Base-by-base conservation (phyloP, 2,797 vertebrate species). In the Semotilus atromaculatus region DNA sequence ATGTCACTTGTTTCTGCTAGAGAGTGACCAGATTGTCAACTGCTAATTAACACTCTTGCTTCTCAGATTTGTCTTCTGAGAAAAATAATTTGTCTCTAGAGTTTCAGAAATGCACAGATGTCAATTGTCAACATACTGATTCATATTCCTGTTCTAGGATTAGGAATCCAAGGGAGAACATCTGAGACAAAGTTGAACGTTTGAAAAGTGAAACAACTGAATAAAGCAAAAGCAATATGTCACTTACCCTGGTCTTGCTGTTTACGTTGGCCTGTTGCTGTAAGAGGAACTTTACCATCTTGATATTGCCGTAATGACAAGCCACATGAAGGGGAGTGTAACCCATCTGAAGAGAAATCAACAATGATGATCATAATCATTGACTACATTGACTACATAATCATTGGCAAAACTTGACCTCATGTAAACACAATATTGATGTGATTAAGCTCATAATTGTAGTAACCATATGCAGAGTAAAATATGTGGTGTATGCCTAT, bases 241-340 rank as follows among this genome's bases (percentile, higher is more conserved):
- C 0, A 31, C 34, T 92, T 96, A 98, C 98, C 97, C 98, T 96
- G 2, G 97, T 99, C 91, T 98, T 98, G 92, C 96, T 94, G 58
- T 99, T 99, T 88, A 98, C 97, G 0, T 98, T 95, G 1, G 96
- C 97, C 82, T 98, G 96, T 87, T 99, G 96, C 90, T 99, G 98
- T 86, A 99, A 91, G 34, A 99, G 94, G 88, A 98, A 99, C 93
- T 98, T 99, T 89, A 98, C 98, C 94, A 99, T 94, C 91, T 98
- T 99, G 93, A 98, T 97, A 93, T 99, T 99, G 64, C 98, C 98
- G 1, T 99, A 99, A 90, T 99, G 98, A 94, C 97, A 97, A 88
- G 97, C 97, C 92, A 99, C 96, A 0, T 99, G 98, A 87, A 99
- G 95, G 0, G 98, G 97, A 3, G 97, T 98, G 86, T 98, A 99